Evolutionary conservation across 2,797 vertebrate genomes (phyloP).

Genomic region (Gambelia wislizenii): DNA sequence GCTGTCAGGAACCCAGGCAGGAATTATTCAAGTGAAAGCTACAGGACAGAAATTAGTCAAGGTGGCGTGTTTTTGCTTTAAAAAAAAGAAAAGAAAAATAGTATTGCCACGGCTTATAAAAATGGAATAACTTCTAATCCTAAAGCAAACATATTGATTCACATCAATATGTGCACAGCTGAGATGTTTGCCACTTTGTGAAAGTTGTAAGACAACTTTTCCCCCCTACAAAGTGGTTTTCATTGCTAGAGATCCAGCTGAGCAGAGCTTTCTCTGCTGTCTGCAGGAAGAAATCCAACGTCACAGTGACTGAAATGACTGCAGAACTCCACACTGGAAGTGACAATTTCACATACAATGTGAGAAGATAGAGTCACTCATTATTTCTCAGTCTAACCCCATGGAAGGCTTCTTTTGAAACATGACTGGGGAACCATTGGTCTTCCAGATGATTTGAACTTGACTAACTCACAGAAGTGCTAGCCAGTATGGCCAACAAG

Average conservation of each 20-base stretch:
- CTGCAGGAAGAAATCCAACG: neutral
- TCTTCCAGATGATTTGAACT: neutral
- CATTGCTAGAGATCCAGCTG: neutral
- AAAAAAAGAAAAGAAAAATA: neutral
- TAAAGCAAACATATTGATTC: constrained; percentile 25
- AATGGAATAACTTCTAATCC: neutral
- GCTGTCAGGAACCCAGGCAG: constrained; percentile 39
- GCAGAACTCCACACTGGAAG: neutral
- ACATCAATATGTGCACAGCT: neutral
- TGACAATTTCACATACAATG: neutral
- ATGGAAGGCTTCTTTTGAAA: neutral
- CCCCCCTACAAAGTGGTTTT: neutral
- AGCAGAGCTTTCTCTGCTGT: neutral
- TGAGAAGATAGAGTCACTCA: too few species aligned
- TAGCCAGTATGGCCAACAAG: neutral
- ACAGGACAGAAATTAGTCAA: constrained; percentile 35
- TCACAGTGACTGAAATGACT: neutral
- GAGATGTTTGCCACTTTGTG: neutral
- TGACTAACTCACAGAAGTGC: neutral
- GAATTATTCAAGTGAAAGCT: constrained; percentile 57
- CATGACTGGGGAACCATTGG: neutral
- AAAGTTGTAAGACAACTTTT: neutral
- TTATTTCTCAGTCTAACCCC: neutral
- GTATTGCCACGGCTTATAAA: constrained; percentile 23
- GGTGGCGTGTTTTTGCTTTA: constrained; percentile 7